A percentile compares a stretch with the other conserved stretches of the same genome.
phyloP scores from a whole-genome alignment of 1,140 invertebrate genomes.

The Dendroctonus ponderosae region DNA sequence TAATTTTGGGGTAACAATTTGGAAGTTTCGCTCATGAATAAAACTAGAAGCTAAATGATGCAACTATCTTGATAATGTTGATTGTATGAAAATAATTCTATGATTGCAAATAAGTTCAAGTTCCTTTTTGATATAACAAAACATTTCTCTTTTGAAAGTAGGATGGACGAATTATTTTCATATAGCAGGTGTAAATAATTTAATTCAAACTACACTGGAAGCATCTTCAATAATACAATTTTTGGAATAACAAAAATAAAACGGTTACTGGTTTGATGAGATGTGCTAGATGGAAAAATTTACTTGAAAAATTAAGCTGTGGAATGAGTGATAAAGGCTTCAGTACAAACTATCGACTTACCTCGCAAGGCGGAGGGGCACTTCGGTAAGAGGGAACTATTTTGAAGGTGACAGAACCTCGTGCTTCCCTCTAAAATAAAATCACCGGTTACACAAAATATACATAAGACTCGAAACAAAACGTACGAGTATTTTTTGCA shows the following conservation, averaged over 20 bases:
- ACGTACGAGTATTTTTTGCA: slow-evolving; percentile 96
- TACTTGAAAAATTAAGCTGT: slow-evolving; percentile 1
- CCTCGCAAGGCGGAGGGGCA: slow-evolving; percentile 93
- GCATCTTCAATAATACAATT: slow-evolving; percentile 3
- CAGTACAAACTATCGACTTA: slow-evolving; percentile 53
- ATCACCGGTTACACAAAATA: slow-evolving; percentile 31
- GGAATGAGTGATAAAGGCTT: neutral
- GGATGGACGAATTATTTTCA: too few relatives aligned
- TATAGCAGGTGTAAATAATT: too few relatives aligned
- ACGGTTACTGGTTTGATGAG: slow-evolving; percentile 33
- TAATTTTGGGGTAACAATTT: neutral
- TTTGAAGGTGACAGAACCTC: slow-evolving; percentile 98
- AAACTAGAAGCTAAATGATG: too few relatives aligned
- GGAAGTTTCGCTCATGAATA: neutral
- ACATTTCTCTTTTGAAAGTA: too few relatives aligned
- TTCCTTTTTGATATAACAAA: too few relatives aligned
- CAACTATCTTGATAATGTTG: too few relatives aligned
- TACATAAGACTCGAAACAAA: slow-evolving; percentile 3
- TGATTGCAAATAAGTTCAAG: too few relatives aligned
- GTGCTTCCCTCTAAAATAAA: slow-evolving; percentile 87
- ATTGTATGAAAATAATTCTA: too few relatives aligned
- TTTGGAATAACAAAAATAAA: slow-evolving; percentile 22
- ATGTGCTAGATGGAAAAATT: slow-evolving; percentile 25
- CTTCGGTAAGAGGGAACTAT: slow-evolving; percentile 97
- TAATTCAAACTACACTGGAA: slow-evolving; percentile 2